phyloP scores from a whole-genome alignment of 2,113 vertebrate genomes.

The Petromus typicus region DNA sequence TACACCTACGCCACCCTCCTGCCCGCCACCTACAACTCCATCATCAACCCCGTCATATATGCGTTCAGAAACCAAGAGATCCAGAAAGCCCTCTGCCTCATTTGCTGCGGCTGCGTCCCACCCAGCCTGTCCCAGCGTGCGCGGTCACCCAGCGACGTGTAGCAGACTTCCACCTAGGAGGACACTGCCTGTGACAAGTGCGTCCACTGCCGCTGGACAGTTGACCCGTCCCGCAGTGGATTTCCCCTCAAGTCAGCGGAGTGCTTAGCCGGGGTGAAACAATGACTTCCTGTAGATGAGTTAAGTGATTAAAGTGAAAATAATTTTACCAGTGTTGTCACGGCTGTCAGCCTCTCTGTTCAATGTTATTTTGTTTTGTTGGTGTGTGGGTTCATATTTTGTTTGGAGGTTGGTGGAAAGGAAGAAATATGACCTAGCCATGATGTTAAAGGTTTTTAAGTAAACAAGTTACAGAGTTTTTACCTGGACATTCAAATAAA shows the following conservation, averaged over 20 bases:
- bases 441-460: constrained; percentile 21
- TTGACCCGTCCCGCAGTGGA: constrained; percentile 67
- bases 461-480: constrained; percentile 70
- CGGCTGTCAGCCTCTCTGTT: constrained; percentile 61
- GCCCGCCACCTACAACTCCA: constrained; percentile 98
- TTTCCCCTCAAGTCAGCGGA: constrained; percentile 69
- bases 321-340: constrained; percentile 78
- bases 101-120: constrained; percentile 97
- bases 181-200: constrained; percentile 26
- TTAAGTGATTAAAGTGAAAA: constrained; percentile 74
- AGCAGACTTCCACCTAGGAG: constrained; percentile 69
- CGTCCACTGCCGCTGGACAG: constrained; percentile 48
- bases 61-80: constrained; percentile 99
- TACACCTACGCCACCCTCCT: constrained; percentile 99
- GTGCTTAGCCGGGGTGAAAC: constrained; percentile 65
- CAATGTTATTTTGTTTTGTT: constrained; percentile 54
- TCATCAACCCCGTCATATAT: constrained; percentile 99
- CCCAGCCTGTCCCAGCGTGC: constrained; percentile 93
- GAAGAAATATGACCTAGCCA: background rate
- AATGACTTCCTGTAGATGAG: constrained; percentile 73
- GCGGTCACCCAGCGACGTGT: constrained; percentile 97
- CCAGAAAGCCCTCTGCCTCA: constrained; percentile 97
- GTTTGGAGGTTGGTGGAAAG: background rate
- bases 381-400: background rate
- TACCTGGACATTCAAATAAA: constrained; percentile 76